Evolutionary conservation across 1,140 invertebrate genomes (phyloP), one percentile per base, ranked within the genome.

Genomic region (Pteromalus puparum): DNA sequence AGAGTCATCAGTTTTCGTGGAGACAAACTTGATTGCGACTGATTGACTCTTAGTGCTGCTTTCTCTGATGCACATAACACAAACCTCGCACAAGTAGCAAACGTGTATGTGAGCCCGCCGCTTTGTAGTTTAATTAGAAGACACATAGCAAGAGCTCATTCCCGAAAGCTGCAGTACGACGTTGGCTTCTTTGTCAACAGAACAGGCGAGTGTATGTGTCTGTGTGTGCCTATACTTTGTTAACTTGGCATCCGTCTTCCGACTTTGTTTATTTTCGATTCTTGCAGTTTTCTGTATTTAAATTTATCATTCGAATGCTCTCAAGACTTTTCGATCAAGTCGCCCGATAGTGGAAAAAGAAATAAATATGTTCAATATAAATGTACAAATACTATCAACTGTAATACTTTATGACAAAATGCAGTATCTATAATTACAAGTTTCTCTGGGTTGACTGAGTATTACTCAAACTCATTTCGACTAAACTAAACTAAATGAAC

Each of bases 51-150:
- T 85, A 24, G 38, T 68, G 42, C 61, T 75, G 10, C 26, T 53
- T 83, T 61, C 48, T 38, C n/a, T 38, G 15, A 84, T 79, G 61
- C 53, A 80, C 28, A 75, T 0, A 72, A 82, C 48, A 80, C 24
- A 48, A 82, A 83, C 79, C 15, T 80, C 15, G 46, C 21, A 82
- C 68, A 73, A 83, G 28, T 78, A 78, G 34, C 26, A 82, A 48
- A 82, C 18, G 34, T 75, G 28, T 82, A 79, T 13, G 24, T 30
- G 73, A 34, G 10, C 15, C 53, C 18, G n/a, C 30, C 72, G 74
- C 65, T 82, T 81, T 79, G 68, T 82, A 24, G 18, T 74, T 85
- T 74, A 68, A 82, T 82, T 79, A 65, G 28, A 76, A 13, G 13
- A 72, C 67, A 82, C 76, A 67, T 77, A 81, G 46, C 67, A 73